These are phyloP conservation scores for Galerucella pusilla DNA, from an alignment of 2,888 invertebrate species.

Conservation along the genomic window DNA sequence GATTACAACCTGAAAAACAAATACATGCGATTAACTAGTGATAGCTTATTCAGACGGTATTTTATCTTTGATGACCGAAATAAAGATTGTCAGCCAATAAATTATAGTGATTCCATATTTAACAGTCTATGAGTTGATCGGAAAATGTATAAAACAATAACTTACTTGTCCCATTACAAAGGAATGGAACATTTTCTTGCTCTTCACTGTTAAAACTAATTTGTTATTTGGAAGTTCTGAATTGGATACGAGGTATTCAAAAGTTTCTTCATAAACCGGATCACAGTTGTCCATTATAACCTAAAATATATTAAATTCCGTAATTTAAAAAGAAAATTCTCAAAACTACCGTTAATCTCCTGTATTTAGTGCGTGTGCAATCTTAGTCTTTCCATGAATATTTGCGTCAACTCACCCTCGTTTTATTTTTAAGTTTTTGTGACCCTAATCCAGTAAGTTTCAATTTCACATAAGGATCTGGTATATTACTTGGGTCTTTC, in stretches of 20 bases:
- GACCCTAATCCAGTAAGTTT: constrained; percentile 79
- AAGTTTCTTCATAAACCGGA: constrained; percentile 88
- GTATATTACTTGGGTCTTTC: constrained; percentile 83
- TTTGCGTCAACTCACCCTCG: constrained; percentile 46
- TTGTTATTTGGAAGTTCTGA: constrained; percentile 79
- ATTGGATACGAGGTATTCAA: constrained; percentile 84
- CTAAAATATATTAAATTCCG: constrained; percentile 57
- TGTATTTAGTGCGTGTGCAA: too few relatives aligned
- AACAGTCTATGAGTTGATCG: neutral
- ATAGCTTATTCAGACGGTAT: too few relatives aligned
- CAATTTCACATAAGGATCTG: constrained; percentile 89
- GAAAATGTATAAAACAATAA: neutral
- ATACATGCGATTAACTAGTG: too few relatives aligned
- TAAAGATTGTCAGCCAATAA: neutral
- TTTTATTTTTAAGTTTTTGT: constrained; percentile 75
- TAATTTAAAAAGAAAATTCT: too few relatives aligned
- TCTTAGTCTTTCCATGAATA: neutral
- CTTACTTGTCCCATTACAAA: constrained; percentile 69
- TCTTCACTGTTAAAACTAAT: constrained; percentile 83
- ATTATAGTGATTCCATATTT: too few relatives aligned
- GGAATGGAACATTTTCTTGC: constrained; percentile 78
- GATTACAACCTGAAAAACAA: constrained; percentile 70
- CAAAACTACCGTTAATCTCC: too few relatives aligned
- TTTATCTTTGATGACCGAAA: neutral
- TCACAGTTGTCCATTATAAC: constrained; percentile 85